These are phyloP conservation scores for Opisthograptis luteolata DNA, from an alignment of 2,888 invertebrate species.

Conservation along the genomic window DNA sequence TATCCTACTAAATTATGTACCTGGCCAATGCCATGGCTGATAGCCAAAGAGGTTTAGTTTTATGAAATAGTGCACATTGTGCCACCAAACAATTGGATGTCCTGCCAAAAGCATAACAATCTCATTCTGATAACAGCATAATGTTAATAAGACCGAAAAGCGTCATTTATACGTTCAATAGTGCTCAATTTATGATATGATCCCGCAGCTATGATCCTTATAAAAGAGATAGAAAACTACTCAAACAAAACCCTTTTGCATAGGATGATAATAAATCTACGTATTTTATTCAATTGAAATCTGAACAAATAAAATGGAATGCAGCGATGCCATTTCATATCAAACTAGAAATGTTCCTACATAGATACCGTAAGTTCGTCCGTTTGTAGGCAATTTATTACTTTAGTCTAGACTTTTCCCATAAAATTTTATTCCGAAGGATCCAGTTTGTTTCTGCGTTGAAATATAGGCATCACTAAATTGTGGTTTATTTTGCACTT, in stretches of 20 bases:
- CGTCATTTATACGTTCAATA: too few relatives aligned
- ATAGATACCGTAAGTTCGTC: constrained; percentile 7
- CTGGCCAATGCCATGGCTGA: too few relatives aligned
- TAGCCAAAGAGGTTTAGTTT: too few relatives aligned
- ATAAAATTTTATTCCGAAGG: constrained; percentile 44
- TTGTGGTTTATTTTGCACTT: constrained; percentile 12
- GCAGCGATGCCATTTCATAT: constrained; percentile 18
- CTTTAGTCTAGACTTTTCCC: constrained; percentile 46
- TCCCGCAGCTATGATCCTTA: too few relatives aligned
- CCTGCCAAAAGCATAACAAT: too few relatives aligned
- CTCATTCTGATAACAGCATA: too few relatives aligned
- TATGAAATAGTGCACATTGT: too few relatives aligned
- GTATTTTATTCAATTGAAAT: background rate
- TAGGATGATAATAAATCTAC: background rate
- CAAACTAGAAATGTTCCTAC: constrained; percentile 15
- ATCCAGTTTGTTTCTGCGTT: constrained; percentile 32
- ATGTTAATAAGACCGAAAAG: too few relatives aligned
- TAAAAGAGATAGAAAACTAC: too few relatives aligned
- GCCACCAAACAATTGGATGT: too few relatives aligned
- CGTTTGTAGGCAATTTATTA: constrained; percentile 38
- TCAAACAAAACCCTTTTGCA: background rate
- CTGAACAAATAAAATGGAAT: constrained; percentile 1
- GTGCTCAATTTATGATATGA: too few relatives aligned
- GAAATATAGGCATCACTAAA: constrained; percentile 28
- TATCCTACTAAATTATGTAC: too few relatives aligned